Conservation (phyloP, 2,797 vertebrate species). For the Botia almorhae region DNA sequence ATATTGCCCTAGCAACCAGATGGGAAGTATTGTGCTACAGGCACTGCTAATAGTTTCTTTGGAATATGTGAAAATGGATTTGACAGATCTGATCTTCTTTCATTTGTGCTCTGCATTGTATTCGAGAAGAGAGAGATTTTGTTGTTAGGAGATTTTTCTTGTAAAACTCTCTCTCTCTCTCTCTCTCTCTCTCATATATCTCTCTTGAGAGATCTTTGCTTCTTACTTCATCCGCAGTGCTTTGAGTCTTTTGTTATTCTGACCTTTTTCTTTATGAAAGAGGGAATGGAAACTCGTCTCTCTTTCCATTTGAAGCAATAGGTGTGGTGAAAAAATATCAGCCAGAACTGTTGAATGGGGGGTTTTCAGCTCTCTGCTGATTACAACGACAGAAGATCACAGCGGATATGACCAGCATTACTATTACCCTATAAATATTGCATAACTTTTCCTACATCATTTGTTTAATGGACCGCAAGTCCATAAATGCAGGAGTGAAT, state of each 20-base stretch:
- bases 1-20: too few relatives aligned
- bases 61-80: background rate
- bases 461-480: background rate
- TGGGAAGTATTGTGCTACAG: too few relatives aligned
- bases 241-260: conserved; percentile 16
- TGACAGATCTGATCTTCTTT: background rate
- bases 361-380: background rate
- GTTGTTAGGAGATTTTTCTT: background rate
- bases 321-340: conserved; percentile 16
- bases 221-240: conserved; percentile 2
- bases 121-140: background rate
- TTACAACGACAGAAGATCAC: background rate
- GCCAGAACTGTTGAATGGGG: background rate
- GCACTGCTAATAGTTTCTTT: too few relatives aligned
- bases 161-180: background rate
- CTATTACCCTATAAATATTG: background rate
- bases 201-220: background rate
- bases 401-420: background rate
- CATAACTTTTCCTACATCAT: background rate
- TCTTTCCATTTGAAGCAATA: background rate
- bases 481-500: too few relatives aligned
- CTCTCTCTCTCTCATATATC: too few relatives aligned
- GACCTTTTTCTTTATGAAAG: conserved; percentile 32
- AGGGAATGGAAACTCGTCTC: conserved; percentile 25
- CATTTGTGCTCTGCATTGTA: background rate